Percentiles rank a stretch among this genome's conserved stretches.
Conservation (phyloP, 2,888 invertebrate species). For the Agapostemon virescens region DNA sequence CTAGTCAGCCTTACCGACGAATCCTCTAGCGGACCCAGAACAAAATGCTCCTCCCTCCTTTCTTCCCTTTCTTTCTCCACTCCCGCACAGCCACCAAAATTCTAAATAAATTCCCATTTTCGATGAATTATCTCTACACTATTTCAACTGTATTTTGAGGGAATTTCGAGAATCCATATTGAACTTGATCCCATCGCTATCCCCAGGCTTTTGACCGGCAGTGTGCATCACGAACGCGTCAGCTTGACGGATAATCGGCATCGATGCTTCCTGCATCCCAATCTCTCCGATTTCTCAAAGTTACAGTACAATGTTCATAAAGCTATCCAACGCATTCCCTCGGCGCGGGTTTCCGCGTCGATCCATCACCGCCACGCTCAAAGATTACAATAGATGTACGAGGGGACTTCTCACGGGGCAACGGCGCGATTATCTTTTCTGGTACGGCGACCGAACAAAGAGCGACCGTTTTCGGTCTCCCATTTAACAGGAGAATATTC, state of each 20-base stretch:
- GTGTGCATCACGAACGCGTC: neutral
- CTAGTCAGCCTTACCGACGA: too few relatives aligned
- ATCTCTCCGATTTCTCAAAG: neutral
- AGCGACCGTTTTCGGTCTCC: neutral
- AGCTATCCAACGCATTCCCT: neutral
- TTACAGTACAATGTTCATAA: neutral
- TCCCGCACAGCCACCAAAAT: too few relatives aligned
- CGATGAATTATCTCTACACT: too few relatives aligned
- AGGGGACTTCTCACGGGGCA: neutral
- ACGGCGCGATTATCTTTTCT: constrained; percentile 3
- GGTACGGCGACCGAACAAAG: constrained; percentile 1
- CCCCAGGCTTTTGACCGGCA: neutral
- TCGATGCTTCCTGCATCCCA: neutral
- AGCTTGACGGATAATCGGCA: neutral
- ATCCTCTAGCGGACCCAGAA: too few relatives aligned
- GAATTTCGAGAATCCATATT: too few relatives aligned
- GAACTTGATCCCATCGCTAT: too few relatives aligned
- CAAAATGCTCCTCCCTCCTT: too few relatives aligned
- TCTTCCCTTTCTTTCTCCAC: too few relatives aligned
- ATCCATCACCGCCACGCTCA: constrained; percentile 17
- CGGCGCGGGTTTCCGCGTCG: neutral
- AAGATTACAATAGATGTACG: constrained; percentile 9
- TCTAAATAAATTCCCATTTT: too few relatives aligned
- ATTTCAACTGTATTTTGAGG: too few relatives aligned
- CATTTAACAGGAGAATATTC: neutral